Evolutionary conservation across 2,113 vertebrate genomes (phyloP), one percentile per base, ranked within the genome.

Genomic region (Ammospiza nelsoni): DNA sequence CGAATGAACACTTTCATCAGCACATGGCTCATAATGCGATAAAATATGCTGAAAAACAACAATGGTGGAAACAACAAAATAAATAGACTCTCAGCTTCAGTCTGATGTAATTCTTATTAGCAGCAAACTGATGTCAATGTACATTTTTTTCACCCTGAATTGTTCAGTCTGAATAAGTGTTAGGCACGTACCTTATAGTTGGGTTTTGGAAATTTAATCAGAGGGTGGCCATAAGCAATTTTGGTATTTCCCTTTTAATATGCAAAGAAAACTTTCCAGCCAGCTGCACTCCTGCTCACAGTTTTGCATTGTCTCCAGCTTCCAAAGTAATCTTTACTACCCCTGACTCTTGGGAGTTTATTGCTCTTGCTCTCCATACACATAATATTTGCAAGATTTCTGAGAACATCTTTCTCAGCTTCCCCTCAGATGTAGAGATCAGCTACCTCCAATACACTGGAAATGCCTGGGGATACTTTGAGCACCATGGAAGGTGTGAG

Each of bases 31-130:
- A 85, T 80, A 82, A 84, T 59, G 65, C 71, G 77, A 82, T 49
- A 87, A 95, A 96, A 87, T 58, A 66, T 46, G n/a, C 81, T 85
- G 62, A 85, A 76, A 95, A 94, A 76, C 77, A 79, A 66, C 77
- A 96, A 76, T 59, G 71, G 11, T 35, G 29, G 76, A 90, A 91
- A 65, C 23, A 87, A 28, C 25, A 87, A 19, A 72, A 48, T 52
- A 73, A 72, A 65, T 46, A 66, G 44, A 12, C 5, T 68, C 27
- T 84, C 55, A 67, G 21, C 48, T 79, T 91, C 37, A 49, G n/a
- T 68, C 52, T 68, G 44, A 29, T 75, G 41, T 44, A 91, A 79
- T 85, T 72, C 44, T 31, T 85, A 43, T 9, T 69, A 81, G n/a
- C 37, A 76, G 23, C 23, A 58, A 65, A 74, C 49, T 46, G 17